These are phyloP conservation scores for Pentalonia nigronervosa DNA, from an alignment of 1,140 invertebrate species.

Conservation along the genomic window DNA sequence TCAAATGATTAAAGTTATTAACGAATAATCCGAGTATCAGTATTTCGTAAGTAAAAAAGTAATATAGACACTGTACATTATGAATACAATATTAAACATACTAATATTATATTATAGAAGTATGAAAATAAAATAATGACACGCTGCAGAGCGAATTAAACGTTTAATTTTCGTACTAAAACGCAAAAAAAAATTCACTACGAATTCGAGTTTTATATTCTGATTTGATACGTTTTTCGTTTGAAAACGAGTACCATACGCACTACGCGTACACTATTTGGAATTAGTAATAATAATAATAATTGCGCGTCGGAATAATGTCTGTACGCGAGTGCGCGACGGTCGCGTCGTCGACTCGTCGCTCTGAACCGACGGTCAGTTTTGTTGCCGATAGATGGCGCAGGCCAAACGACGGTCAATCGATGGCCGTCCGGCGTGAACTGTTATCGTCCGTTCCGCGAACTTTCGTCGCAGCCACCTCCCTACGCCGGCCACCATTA, in stretches of 20 bases:
- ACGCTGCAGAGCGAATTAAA: neutral
- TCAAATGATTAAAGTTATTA: neutral
- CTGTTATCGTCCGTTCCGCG: no score
- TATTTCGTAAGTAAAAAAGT: neutral
- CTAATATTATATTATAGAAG: neutral
- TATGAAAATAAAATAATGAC: neutral
- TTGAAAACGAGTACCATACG: neutral
- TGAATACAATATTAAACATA: no score
- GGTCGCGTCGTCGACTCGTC: neutral
- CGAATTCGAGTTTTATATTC: neutral
- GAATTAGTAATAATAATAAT: neutral
- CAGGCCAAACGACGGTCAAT: no score
- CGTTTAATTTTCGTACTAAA: neutral
- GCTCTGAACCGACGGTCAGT: neutral
- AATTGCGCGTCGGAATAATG: neutral
- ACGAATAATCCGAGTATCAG: neutral
- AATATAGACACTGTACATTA: neutral
- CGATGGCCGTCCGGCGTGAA: neutral
- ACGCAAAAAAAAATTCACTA: neutral
- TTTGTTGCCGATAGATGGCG: slow-evolving; percentile 2
- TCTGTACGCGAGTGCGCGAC: neutral
- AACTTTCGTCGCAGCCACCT: neutral
- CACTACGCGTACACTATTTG: neutral
- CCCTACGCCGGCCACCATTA: no score
- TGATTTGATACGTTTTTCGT: neutral